These are phyloP conservation scores for Atethmia centrago DNA, from an alignment of 2,888 invertebrate species.

Conservation along the genomic window DNA sequence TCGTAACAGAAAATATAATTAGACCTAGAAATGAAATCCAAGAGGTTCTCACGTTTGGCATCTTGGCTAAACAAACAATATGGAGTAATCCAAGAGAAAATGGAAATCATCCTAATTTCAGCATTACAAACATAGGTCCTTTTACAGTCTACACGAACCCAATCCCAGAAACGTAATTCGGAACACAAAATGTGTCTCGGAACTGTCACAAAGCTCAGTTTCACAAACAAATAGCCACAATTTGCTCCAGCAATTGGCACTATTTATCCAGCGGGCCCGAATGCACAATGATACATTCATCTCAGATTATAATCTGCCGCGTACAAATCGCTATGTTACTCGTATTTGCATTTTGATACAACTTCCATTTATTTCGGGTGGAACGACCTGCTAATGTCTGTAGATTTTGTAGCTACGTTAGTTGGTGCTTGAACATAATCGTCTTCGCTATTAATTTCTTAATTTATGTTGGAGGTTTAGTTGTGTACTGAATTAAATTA, in stretches of 20 bases:
- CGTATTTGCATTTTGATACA: slow-evolving; percentile 69
- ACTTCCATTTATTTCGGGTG: slow-evolving; percentile 63
- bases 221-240: slow-evolving; percentile 73
- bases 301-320: slow-evolving; percentile 83
- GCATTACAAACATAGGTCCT: not conserved
- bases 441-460: slow-evolving; percentile 29
- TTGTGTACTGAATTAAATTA: not conserved
- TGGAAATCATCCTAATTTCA: slow-evolving; percentile 11
- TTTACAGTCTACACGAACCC: slow-evolving; percentile 8
- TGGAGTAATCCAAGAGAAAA: not conserved
- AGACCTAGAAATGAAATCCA: not conserved
- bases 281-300: slow-evolving; percentile 81
- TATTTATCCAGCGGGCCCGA: slow-evolving; percentile 71
- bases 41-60: not conserved
- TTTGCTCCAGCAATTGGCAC: slow-evolving; percentile 71
- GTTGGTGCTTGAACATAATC: slow-evolving; percentile 13
- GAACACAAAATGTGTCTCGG: slow-evolving; percentile 40
- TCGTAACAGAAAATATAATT: not conserved
- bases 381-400: slow-evolving; percentile 54
- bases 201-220: slow-evolving; percentile 64
- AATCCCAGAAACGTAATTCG: slow-evolving; percentile 46
- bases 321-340: slow-evolving; percentile 81
- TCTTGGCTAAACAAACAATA: not conserved
- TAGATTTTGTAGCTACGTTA: slow-evolving; percentile 15
- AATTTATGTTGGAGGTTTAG: not conserved